Evolutionary conservation across 2,797 vertebrate species (phyloP).

Genomic region (Sorex maritimensis): DNA sequence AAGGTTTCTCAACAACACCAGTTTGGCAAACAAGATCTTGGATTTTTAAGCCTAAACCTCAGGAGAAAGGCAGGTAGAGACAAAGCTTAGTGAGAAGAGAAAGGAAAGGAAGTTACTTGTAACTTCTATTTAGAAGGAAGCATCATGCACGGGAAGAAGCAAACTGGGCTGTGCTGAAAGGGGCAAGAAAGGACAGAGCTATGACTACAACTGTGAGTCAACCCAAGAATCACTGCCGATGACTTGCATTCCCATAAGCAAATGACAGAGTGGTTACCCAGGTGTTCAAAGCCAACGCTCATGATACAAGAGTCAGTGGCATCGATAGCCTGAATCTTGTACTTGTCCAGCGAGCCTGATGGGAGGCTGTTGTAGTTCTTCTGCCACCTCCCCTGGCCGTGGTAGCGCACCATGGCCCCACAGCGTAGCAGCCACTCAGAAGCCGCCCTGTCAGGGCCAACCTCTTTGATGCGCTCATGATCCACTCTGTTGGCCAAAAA

Average conservation of each 20-base stretch:
- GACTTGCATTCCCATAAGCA: not conserved
- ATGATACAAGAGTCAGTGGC: conserved; percentile 98
- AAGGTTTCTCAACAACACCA: not conserved
- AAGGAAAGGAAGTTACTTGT: conserved; percentile 43
- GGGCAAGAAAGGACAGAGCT: not conserved
- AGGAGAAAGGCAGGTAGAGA: not conserved
- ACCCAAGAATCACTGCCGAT: not conserved
- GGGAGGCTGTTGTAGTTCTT: conserved; percentile 97
- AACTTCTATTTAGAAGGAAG: conserved; percentile 12
- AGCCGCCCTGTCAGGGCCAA: conserved; percentile 96
- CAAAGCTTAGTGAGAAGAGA: not conserved
- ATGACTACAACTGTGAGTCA: not conserved
- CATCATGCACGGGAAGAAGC: conserved; percentile 22
- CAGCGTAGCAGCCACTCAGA: conserved; percentile 98
- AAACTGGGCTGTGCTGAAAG: conserved; percentile 24
- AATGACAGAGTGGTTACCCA: conserved; percentile 90
- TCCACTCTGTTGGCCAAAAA: conserved; percentile 93
- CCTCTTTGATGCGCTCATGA: conserved; percentile 94
- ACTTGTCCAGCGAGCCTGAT: conserved; percentile 93
- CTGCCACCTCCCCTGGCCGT: conserved; percentile 95
- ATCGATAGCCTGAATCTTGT: conserved; percentile 96
- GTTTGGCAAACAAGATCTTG: conserved; percentile 46
- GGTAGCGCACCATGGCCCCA: conserved; percentile 95
- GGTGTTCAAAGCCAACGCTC: conserved; percentile 95
- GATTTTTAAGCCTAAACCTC: conserved; percentile 41